phyloP scores from a whole-genome alignment of 2,113 vertebrate genomes.

The Dromaius novaehollandiae region DNA sequence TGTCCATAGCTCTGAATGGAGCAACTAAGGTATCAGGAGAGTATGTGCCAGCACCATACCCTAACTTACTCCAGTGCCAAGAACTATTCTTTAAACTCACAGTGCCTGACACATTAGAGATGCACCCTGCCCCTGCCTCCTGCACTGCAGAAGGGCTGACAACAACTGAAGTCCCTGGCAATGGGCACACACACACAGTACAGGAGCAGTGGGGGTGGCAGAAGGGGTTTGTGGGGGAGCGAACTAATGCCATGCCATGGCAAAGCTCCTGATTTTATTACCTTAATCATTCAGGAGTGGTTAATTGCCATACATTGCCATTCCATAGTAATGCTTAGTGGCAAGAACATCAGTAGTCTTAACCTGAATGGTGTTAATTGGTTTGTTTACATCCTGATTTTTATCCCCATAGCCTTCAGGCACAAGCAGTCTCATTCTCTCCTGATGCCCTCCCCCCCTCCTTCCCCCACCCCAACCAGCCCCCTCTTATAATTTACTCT shows the following conservation, averaged over 20 bases:
- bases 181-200: background rate
- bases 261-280: background rate
- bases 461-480: no score
- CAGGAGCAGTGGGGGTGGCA: background rate
- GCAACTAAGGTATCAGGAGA: background rate
- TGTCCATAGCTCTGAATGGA: background rate
- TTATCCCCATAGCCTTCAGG: background rate
- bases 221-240: background rate
- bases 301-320: background rate
- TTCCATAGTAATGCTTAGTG: background rate
- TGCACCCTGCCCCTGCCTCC: background rate
- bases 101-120: background rate
- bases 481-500: background rate
- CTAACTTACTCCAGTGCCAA: background rate
- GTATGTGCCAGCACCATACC: background rate
- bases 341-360: background rate
- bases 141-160: background rate
- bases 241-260: background rate
- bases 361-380: background rate
- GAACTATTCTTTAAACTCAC: background rate
- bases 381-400: background rate
- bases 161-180: background rate
- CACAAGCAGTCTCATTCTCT: background rate
- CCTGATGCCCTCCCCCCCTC: no score
- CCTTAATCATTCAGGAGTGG: background rate